These are phyloP conservation scores for Burhinus bistriatus DNA, from an alignment of 2,113 vertebrate genomes.

Conservation along the genomic window DNA sequence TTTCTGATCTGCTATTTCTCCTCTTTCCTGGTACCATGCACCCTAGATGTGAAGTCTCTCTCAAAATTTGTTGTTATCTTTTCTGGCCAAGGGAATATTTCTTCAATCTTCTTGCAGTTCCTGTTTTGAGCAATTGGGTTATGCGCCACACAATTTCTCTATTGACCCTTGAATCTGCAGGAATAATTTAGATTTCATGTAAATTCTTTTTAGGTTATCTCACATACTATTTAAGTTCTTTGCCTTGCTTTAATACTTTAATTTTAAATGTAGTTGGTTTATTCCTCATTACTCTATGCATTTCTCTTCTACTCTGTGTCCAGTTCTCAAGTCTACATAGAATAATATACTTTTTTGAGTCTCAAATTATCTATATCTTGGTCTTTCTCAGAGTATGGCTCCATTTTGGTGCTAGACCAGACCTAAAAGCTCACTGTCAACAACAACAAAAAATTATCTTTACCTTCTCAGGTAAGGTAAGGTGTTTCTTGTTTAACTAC, in stretches of 20 bases:
- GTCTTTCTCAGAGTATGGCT: not conserved
- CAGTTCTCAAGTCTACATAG: not conserved
- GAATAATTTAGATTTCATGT: not conserved
- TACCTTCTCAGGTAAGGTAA: not conserved
- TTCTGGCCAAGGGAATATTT: not conserved
- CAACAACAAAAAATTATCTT: not conserved
- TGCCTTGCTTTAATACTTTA: not conserved
- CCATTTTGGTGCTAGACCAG: not conserved
- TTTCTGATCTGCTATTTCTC: not conserved
- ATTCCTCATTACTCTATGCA: not conserved
- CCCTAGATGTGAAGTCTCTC: not conserved
- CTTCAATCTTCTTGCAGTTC: not conserved
- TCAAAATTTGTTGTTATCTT: not conserved
- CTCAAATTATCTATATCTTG: not conserved
- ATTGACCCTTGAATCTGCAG: not conserved
- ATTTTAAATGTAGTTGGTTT: not conserved
- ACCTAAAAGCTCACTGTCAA: not conserved
- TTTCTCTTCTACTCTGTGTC: not conserved
- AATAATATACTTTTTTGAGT: not conserved
- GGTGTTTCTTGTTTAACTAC: not conserved
- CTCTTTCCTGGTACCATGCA: not conserved
- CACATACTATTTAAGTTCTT: not conserved
- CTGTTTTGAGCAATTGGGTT: not conserved
- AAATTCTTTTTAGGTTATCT: not conserved
- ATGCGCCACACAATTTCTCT: not conserved